Percentiles rank a stretch among this genome's conserved stretches.
Evolutionary conservation across 2,888 invertebrate genomes (phyloP).

Genomic region (Pyrocoelia pectoralis): DNA sequence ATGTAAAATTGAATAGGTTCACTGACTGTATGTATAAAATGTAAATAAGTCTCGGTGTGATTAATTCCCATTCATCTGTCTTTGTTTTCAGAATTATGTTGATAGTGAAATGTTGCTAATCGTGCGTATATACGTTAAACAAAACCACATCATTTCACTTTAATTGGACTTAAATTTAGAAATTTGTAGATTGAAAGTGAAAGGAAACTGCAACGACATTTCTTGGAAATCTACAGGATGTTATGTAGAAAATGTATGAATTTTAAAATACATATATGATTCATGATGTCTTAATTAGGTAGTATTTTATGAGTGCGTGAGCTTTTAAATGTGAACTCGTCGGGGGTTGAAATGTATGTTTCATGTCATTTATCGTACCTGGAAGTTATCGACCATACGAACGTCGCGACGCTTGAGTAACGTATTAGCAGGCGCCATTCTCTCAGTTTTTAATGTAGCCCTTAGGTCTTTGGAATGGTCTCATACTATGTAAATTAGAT

Average conservation of each 20-base stretch:
- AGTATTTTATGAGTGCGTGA: neutral
- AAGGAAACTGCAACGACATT: neutral
- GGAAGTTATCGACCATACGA: slow-evolving; percentile 21
- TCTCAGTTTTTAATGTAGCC: slow-evolving; percentile 5
- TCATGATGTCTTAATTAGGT: slow-evolving; percentile 6
- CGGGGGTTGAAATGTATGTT: neutral
- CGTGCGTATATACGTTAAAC: too few species aligned
- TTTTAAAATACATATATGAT: neutral
- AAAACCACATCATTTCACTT: too few species aligned
- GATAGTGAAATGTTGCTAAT: too few species aligned
- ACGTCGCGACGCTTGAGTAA: slow-evolving; percentile 20
- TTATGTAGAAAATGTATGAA: slow-evolving; percentile 1
- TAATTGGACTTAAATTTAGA: neutral
- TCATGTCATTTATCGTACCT: too few species aligned
- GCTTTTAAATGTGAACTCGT: neutral
- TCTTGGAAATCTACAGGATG: slow-evolving; percentile 5
- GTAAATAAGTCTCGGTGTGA: too few species aligned
- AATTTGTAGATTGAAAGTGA: neutral
- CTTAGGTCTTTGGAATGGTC: neutral
- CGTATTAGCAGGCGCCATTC: slow-evolving; percentile 7
- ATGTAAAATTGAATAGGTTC: too few species aligned
- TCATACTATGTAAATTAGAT: neutral
- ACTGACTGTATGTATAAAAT: too few species aligned
- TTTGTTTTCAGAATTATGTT: too few species aligned
- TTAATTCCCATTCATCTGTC: too few species aligned